Base-by-base conservation (phyloP, 2,797 vertebrate species). In the Enteromius unitaeniatus region DNA sequence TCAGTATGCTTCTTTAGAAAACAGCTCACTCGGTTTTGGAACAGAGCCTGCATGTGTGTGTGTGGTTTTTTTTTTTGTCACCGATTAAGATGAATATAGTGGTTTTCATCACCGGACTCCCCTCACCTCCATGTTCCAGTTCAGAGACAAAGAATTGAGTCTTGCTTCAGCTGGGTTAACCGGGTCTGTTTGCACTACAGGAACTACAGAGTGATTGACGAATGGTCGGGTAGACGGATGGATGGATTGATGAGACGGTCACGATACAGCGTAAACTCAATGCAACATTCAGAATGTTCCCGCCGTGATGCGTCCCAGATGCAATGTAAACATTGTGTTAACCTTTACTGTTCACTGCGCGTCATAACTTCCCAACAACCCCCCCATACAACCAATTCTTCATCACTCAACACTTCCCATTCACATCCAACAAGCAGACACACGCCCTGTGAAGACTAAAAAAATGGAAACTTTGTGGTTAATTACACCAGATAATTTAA, bases 401-500 rank as follows among this genome's bases (percentile, higher is more conserved):
- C 82, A 58, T 76, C 49, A 15, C 37, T 82, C 70, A 72, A 65
- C 83, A 64, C 49, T 51, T 77, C 70, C 65, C 15, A 5, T 62
- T 77, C 58, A 79, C 82, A 75, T 68, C 74, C 92, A 84, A 79
- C 83, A 90, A 91, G 23, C 81, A 49, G 47, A 92, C 86, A 86
- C 79, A 76, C 77, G 51, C 64, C 74, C 40, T 1, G 82, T 47
- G 80, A 67, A 40, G 70, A 62, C 79, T 47, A 60, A 80, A 89
- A 89, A 91, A 92, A 92, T 90, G 37, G 88, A 88, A 93, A 95
- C 95, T 94, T 95, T 95, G 95, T 94, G 93, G 92, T 96, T 98
- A 97, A 98, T 98, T 97, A 96, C 94, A 93, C 93, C 92, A 95
- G 96, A 96, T 97, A 95, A 97, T 98, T 99, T 97, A 95, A 95